Evolutionary conservation across 2,888 invertebrate species (phyloP).

Genomic region (Parapristionchus giblindavisi): DNA sequence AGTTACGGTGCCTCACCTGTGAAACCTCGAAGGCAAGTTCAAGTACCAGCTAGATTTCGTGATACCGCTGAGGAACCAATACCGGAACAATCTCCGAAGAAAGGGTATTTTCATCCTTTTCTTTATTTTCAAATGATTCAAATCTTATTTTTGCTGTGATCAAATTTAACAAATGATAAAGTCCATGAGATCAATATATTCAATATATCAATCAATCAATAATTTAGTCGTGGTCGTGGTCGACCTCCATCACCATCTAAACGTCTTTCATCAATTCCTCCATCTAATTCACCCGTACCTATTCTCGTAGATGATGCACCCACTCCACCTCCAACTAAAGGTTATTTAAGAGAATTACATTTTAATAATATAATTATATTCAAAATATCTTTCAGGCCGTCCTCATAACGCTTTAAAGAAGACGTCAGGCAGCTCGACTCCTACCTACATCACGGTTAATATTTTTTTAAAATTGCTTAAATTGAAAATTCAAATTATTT

Average conservation of each 20-base stretch:
- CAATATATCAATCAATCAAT: no score
- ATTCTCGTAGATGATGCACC: conserved; percentile 20
- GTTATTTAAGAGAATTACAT: no score
- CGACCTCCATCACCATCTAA: conserved; percentile 28
- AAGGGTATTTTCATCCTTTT: neutral
- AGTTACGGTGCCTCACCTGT: conserved; percentile 4
- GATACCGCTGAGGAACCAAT: conserved; percentile 1
- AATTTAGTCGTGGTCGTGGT: conserved; percentile 25
- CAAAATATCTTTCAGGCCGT: no score
- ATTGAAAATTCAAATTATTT: no score
- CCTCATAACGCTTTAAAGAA: no score
- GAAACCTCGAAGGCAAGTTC: conserved; percentile 32
- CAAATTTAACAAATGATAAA: no score
- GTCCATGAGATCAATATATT: no score
- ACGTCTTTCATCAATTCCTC: conserved; percentile 6
- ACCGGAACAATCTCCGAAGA: conserved; percentile 14
- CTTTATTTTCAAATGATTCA: neutral
- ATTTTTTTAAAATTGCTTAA: no score
- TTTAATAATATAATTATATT: no score
- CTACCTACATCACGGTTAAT: no score
- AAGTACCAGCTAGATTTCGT: conserved; percentile 29
- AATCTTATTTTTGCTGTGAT: neutral
- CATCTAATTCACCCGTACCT: conserved; percentile 26
- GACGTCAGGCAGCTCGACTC: no score
- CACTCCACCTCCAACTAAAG: conserved; percentile 24